Base-by-base conservation (phyloP, 2,888 invertebrate species). In the Pimpla rufipes region DNA sequence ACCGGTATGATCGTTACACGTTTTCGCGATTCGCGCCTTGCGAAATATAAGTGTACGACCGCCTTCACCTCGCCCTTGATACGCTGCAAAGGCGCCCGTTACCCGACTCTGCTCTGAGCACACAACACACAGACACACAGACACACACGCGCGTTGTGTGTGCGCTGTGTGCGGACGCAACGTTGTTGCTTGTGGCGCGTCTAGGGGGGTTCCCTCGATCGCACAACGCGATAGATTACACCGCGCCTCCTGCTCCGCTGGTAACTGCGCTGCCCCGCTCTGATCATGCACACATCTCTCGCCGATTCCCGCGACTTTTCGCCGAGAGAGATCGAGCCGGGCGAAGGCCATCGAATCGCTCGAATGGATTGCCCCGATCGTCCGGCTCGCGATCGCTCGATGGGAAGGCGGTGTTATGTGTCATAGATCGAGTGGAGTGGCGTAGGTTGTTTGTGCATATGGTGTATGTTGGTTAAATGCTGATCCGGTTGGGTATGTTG, bases 191-290 rank as follows among this genome's bases (percentile, higher is more conserved):
- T 47, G 18, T 59, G 13, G n/a, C 16, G 2, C 8, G 62, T 85
- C 85, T 47, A 79, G 67, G 74, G n/a, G 79, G 86, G 83, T 88
- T 89, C 88, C 87, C 88, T 87, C 87, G 89, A 88, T 89, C 89
- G 87, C 89, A 85, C 86, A 83, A 86, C 75, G 71, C 81, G 76
- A 81, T 81, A 81, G 81, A 81, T 81, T 76, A 81, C 81, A 81
- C 81, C 81, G 81, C 81, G 81, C 81, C 81, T 81, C 71, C n/a
- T n/a, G n/a, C n/a, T n/a, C n/a, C 42, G 16, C 81, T 50, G 80
- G 62, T 64, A 80, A 81, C 76, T 76, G 81, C 29, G 29, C 2
- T 29, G 3, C 29, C 29, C 5, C 29, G 29, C 29, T 29, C 5
- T 66, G 81, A 77, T 77, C 81, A 81, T 81, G 76, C 35, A 42